These are phyloP conservation scores for Cerastis rubricosa DNA, from an alignment of 2,888 invertebrate genomes.

Conservation along the genomic window DNA sequence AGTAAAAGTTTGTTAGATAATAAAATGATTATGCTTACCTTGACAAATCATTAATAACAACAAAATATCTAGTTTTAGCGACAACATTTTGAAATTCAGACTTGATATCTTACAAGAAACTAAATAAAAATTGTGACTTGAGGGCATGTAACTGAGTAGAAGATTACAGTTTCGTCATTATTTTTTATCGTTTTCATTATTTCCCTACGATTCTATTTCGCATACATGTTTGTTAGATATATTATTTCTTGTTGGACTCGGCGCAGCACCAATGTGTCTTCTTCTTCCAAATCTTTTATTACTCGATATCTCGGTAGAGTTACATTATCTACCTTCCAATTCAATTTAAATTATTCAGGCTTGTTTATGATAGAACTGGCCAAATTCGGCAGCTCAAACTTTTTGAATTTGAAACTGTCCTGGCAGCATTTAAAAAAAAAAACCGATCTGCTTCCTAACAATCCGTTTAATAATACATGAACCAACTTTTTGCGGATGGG, in stretches of 20 bases:
- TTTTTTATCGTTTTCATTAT: slow-evolving; percentile 34
- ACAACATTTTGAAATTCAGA: slow-evolving; percentile 15
- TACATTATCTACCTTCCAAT: not conserved
- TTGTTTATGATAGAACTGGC: too few species aligned
- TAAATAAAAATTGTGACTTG: not conserved
- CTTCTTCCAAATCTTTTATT: not conserved
- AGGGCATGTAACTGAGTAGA: not conserved
- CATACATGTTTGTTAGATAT: not conserved
- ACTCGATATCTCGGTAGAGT: not conserved
- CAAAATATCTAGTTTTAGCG: not conserved
- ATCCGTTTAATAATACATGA: too few species aligned
- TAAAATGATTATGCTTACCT: slow-evolving; percentile 21
- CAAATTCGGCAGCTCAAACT: too few species aligned
- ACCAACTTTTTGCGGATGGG: too few species aligned
- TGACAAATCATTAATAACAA: slow-evolving; percentile 24
- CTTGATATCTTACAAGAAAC: not conserved
- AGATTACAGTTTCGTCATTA: slow-evolving; percentile 14
- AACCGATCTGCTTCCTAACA: too few species aligned
- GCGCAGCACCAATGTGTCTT: too few species aligned
- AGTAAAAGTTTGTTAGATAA: not conserved
- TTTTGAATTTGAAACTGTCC: too few species aligned
- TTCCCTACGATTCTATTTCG: not conserved
- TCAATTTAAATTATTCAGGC: too few species aligned
- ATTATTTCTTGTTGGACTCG: not conserved
- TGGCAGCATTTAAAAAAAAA: too few species aligned